Evolutionary conservation across 2,888 invertebrate species (phyloP), one percentile per base, ranked within the genome.

Genomic region (Leucophenga maculata): DNA sequence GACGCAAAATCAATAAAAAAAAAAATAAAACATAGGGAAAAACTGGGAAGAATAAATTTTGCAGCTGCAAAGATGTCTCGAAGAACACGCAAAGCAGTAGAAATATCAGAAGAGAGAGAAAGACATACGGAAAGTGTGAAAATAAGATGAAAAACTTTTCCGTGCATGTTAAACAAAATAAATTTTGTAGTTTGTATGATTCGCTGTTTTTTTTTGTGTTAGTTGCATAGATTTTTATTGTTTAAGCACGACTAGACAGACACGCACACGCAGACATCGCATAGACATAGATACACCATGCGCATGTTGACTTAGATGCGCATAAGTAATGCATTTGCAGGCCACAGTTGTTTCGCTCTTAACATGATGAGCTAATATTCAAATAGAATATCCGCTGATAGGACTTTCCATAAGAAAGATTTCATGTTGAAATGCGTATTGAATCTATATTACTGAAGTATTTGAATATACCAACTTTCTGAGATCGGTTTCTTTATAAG

Each of bases 161-260:
- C 73, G 70, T 73, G 67, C 79, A 80, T 80, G 74, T 74, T 77
- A 77, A 80, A 81, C 81, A 81, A 80, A 80, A 76, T 74, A 81
- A 81, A 81, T 80, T 44, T 80, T 79, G 79, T 79, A 74, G 80
- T 78, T 77, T 39, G 8, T 3, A 11, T 11, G 75, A 75, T 79
- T 80, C 73, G 72, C 72, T 70, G 59, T 69, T 68, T 65, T 50
- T 32, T n/a, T 31, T 57, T 11, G 3, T n/a, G 14, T 70, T 76
- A 72, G n/a, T n/a, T 78, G 73, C 80, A 80, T 82, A 80, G 79
- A 80, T 80, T n/a, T 80, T 78, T 78, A 80, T 78, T 80, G 80
- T 78, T 72, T 20, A 8, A 76, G 77, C 79, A 75, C 73, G 71
- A 72, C 57, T 69, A 65, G 71, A 70, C 65, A 72, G 65, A 64